Evolutionary conservation across 1,140 invertebrate species (phyloP).

Genomic region (Drosophila baimaii): DNA sequence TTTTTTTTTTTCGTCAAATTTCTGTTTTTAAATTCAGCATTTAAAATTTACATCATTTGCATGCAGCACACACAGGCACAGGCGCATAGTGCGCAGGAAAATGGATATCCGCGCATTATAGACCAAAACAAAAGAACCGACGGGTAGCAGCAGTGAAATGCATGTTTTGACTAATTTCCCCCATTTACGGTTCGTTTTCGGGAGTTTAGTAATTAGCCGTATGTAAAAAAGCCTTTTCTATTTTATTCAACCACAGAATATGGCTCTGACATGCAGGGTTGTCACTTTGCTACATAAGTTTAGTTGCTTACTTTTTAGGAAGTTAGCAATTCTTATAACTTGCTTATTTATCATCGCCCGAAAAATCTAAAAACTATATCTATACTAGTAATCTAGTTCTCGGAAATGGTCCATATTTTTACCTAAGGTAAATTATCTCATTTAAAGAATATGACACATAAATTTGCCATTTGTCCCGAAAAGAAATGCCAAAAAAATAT

Average conservation of each 20-base stretch:
- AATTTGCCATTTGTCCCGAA: too few relatives aligned
- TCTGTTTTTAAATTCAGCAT: constrained; percentile 63
- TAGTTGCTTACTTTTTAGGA: not conserved
- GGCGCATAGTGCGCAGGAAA: not conserved
- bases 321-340: too few relatives aligned
- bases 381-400: too few relatives aligned
- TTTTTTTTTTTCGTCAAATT: constrained; percentile 46
- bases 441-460: too few relatives aligned
- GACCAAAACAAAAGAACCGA: constrained; percentile 43
- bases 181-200: not conserved
- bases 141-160: constrained; percentile 21
- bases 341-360: too few relatives aligned
- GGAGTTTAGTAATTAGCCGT: not conserved
- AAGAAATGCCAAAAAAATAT: too few relatives aligned
- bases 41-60: constrained; percentile 58
- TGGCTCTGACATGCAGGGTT: not conserved
- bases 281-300: too few relatives aligned
- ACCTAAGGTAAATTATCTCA: too few relatives aligned
- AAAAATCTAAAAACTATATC: too few relatives aligned
- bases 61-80: constrained; percentile 16
- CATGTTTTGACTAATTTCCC: constrained; percentile 8
- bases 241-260: not conserved
- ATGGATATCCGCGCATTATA: constrained; percentile 8
- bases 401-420: too few relatives aligned
- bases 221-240: too few relatives aligned